Base-by-base conservation (phyloP, 2,797 vertebrate species). In the Phalloptychus januarius region DNA sequence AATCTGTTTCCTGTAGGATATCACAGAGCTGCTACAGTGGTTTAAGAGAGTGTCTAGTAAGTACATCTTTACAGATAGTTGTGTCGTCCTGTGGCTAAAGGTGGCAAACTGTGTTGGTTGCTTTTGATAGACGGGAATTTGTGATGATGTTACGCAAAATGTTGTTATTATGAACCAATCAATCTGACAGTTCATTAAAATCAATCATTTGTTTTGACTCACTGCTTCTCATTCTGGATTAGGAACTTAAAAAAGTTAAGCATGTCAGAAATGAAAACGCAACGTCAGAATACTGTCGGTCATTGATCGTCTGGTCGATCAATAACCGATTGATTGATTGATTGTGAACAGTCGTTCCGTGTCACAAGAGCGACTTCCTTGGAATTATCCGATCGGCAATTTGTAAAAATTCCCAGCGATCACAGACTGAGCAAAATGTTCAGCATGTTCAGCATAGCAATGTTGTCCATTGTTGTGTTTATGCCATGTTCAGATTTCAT, bases 21-120 rank as follows among this genome's bases (percentile, higher is more conserved):
- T 86, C 20, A 38, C 28, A 2, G n/a, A 4, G 23, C 84, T 94
- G 82, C 38, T 91, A 67, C 81, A 71, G 52, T 94, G 94, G 95
- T 58, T 94, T 77, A 86, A 75, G 82, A 85, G 58, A 46, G 74
- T 89, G 40, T 90, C 82, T 78, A 84, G 95, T 95, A 79, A 91
- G 93, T 84, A 8, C 2, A 69, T 10, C 12, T 15, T 0, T 74
- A 0, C 31, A 20, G 44, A 72, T 12, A 4, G 20, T 74, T 28
- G 38, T 38, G 28, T 75, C 1, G 16, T 54, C n/a, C 12, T 70
- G 5, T 7, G 50, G 1, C 44, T 40, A 56, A 10, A 48, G 13
- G 6, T 2, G 12, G n/a, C 1, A 38, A 31, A 36, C 5, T 76
- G 58, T 73, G 2, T 69, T 36, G 5, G 48, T 46, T 45, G 23